Conservation (phyloP, 2,113 vertebrate species). For the Dicerorhinus sumatrensis region DNA sequence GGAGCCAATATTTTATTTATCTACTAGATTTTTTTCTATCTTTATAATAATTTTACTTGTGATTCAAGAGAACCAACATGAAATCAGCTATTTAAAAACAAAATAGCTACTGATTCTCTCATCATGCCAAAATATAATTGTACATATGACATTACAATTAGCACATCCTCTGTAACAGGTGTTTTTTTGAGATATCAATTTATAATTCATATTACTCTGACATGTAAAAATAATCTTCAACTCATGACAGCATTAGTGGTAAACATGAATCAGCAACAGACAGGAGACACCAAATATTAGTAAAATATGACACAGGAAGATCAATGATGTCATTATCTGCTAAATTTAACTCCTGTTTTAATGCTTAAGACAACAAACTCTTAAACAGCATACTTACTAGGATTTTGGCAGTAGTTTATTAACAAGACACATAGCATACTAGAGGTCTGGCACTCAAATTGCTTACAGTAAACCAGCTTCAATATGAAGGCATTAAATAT, state of each 20-base stretch:
- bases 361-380: constrained; percentile 85
- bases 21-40: constrained; percentile 9
- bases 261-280: constrained; percentile 47
- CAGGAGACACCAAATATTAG: constrained; percentile 55
- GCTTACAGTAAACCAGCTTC: constrained; percentile 87
- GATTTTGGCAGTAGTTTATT: constrained; percentile 86
- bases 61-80: background rate
- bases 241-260: constrained; percentile 35
- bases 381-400: constrained; percentile 86
- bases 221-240: constrained; percentile 72
- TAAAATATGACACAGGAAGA: constrained; percentile 55
- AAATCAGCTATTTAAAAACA: constrained; percentile 52
- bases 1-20: background rate
- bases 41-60: constrained; percentile 55
- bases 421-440: constrained; percentile 83
- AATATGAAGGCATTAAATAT: constrained; percentile 89
- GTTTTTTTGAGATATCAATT: constrained; percentile 38
- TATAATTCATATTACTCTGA: constrained; percentile 42
- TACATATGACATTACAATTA: constrained; percentile 44
- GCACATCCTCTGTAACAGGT: constrained; percentile 25
- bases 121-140: constrained; percentile 63
- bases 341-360: constrained; percentile 54
- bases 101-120: constrained; percentile 4
- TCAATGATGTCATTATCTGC: constrained; percentile 3
- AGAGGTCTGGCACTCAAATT: constrained; percentile 86